Conservation (phyloP, 1,140 invertebrate species). For the Littorina saxatilis region DNA sequence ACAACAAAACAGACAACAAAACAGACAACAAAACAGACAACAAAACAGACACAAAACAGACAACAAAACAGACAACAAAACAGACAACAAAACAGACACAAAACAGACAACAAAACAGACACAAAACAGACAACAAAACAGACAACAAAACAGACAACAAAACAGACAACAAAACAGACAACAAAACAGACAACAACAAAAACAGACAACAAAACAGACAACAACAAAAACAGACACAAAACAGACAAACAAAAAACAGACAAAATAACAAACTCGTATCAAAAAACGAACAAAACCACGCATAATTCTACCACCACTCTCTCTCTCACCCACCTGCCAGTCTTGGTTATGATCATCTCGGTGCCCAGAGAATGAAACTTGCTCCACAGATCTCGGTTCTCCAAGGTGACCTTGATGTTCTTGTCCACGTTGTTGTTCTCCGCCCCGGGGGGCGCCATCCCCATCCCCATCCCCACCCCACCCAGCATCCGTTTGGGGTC, state of each 20-base stretch:
- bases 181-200: neutral
- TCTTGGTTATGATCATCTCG: slow-evolving; percentile 99
- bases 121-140: neutral
- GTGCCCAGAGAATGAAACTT: slow-evolving; percentile 99
- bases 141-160: neutral
- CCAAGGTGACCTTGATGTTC: slow-evolving; percentile 72
- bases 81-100: too few relatives aligned
- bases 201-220: neutral
- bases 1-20: too few relatives aligned
- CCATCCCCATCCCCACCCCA: slow-evolving; percentile 52
- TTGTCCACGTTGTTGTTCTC: slow-evolving; percentile 62
- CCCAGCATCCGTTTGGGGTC: slow-evolving; percentile 61
- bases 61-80: too few relatives aligned
- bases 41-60: too few relatives aligned
- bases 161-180: neutral
- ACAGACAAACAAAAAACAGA: neutral
- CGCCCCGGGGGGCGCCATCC: slow-evolving; percentile 28
- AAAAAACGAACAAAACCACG: neutral
- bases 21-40: too few relatives aligned
- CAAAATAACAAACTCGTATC: neutral
- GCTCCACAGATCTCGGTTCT: slow-evolving; percentile 91
- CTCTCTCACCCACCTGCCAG: slow-evolving; percentile 89
- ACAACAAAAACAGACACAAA: too few relatives aligned
- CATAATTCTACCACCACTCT: too few relatives aligned
- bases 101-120: too few relatives aligned